Percentiles rank a stretch among this genome's conserved stretches.
phyloP scores from a whole-genome alignment of 2,113 vertebrate genomes.

The Aegithalos caudatus region DNA sequence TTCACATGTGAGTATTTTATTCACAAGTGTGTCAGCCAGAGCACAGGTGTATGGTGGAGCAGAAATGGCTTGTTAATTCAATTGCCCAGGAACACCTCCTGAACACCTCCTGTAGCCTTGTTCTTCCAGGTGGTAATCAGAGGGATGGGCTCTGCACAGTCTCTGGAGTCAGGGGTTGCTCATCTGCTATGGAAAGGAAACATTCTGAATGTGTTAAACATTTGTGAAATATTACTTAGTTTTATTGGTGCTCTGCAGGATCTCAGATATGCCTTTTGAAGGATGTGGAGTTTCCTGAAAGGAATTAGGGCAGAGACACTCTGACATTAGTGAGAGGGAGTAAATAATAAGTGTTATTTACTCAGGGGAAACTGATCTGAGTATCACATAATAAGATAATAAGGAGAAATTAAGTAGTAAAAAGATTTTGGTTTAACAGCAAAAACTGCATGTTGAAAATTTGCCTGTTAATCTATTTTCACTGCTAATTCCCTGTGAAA shows the following conservation, averaged over 20 bases:
- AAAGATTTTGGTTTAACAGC: background rate
- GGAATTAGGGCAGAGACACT: background rate
- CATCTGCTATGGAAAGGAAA: background rate
- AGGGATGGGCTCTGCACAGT: background rate
- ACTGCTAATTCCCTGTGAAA: conserved; percentile 23
- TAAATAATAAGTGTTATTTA: background rate
- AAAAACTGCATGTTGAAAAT: conserved; percentile 25
- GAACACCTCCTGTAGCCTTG: background rate
- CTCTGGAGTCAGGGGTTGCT: background rate
- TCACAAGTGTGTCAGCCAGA: background rate
- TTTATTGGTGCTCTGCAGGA: background rate
- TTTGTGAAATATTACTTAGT: background rate
- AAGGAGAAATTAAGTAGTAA: background rate
- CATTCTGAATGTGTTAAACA: background rate
- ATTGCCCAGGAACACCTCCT: background rate
- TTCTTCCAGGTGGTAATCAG: background rate
- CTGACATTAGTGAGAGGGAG: background rate
- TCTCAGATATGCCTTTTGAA: background rate
- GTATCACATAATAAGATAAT: background rate
- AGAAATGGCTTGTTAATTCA: background rate
- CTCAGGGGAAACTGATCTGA: background rate
- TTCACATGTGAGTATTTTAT: background rate
- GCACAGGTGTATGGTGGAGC: background rate
- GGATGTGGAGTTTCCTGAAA: background rate
- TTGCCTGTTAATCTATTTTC: conserved; percentile 43